Conservation (phyloP, 2,888 invertebrate species). For the Catotricha subobsoleta region DNA sequence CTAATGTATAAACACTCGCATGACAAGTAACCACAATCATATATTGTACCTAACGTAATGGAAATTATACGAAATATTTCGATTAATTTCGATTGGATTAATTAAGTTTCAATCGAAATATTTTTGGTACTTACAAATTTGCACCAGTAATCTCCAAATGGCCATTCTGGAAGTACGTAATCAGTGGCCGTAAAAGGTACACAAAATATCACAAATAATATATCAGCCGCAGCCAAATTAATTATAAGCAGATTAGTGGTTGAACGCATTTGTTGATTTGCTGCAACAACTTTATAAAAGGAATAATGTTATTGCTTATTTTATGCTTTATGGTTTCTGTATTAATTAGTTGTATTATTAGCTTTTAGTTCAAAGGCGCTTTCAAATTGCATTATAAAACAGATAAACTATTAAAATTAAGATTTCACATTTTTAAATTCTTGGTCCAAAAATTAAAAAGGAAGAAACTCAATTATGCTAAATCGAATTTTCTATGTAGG, state of each 20-base stretch:
- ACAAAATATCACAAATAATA: constrained; percentile 82
- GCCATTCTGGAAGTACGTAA: constrained; percentile 75
- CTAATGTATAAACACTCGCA: constrained; percentile 82
- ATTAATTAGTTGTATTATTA: too few species aligned
- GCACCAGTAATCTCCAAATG: constrained; percentile 80
- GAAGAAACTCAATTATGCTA: too few species aligned
- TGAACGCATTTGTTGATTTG: constrained; percentile 80
- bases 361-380: too few species aligned
- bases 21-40: constrained; percentile 84
- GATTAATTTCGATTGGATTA: too few species aligned
- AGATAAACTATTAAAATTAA: too few species aligned
- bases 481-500: neutral
- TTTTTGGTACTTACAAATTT: constrained; percentile 33
- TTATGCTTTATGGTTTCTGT: too few species aligned
- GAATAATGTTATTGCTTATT: too few species aligned
- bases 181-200: constrained; percentile 87
- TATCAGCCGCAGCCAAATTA: constrained; percentile 75
- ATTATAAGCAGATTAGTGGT: constrained; percentile 85
- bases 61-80: neutral
- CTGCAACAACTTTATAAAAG: constrained; percentile 59
- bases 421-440: too few species aligned
- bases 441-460: too few species aligned
- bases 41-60: constrained; percentile 53
- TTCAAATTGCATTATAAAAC: too few species aligned
- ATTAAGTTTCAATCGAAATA: too few species aligned